Evolutionary conservation across 2,888 invertebrate species (phyloP).

Genomic region (Parnassius mnemosyne): DNA sequence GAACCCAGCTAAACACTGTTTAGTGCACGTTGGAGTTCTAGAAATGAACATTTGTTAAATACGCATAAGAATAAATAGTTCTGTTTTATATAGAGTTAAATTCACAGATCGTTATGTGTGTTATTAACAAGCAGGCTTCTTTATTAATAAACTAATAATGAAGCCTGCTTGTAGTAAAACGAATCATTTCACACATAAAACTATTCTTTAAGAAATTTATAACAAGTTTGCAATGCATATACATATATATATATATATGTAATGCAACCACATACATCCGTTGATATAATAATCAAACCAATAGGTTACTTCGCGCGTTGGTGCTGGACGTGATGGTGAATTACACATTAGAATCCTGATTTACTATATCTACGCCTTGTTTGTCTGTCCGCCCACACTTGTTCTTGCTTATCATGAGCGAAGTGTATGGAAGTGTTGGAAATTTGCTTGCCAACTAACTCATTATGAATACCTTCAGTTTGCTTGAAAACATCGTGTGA

Average conservation of each 20-base stretch:
- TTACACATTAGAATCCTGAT: conserved; percentile 16
- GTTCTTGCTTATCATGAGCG: conserved; percentile 27
- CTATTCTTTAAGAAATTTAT: too few species aligned
- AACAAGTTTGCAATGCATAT: not conserved
- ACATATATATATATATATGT: too few species aligned
- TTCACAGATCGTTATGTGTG: too few species aligned
- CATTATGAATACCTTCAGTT: conserved; percentile 7
- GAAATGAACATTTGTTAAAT: too few species aligned
- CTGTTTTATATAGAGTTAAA: too few species aligned
- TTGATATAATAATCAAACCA: not conserved
- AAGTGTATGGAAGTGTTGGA: conserved; percentile 14
- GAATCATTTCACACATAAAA: too few species aligned
- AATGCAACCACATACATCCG: not conserved
- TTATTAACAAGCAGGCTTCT: too few species aligned
- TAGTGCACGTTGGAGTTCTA: too few species aligned
- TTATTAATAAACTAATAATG: too few species aligned
- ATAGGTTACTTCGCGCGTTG: not conserved
- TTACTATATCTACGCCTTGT: conserved; percentile 21
- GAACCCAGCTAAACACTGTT: too few species aligned
- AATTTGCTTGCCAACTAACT: conserved; percentile 22
- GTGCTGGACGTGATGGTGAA: conserved; percentile 1
- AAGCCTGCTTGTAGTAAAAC: too few species aligned
- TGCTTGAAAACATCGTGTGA: not conserved
- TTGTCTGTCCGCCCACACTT: conserved; percentile 29
- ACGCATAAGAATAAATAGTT: too few species aligned